Conservation (phyloP, 2,797 vertebrate genomes). For the Coilia nasus region DNA sequence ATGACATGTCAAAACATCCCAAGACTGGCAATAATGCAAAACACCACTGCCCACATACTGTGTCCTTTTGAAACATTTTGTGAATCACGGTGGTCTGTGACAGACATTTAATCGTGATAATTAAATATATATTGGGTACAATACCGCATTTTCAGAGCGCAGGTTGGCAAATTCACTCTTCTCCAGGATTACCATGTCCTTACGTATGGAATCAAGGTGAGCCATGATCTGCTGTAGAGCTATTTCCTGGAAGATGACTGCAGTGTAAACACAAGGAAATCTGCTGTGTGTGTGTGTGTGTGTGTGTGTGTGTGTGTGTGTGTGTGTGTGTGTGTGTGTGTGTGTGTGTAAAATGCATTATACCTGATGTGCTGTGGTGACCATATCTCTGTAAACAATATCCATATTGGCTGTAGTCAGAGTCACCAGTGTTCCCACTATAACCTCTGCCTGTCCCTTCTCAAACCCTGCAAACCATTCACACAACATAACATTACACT, state of each 20-base stretch:
- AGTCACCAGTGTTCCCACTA: constrained; percentile 81
- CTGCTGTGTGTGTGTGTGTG: neutral
- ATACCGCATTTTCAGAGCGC: constrained; percentile 89
- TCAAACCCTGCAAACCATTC: constrained; percentile 78
- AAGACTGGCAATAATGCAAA: no score
- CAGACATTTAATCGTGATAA: neutral
- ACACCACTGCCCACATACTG: no score
- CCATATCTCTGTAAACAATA: constrained; percentile 93
- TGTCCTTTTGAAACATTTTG: no score
- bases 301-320: constrained; percentile 21
- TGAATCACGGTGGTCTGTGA: neutral
- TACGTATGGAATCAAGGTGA: constrained; percentile 92
- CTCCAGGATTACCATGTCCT: constrained; percentile 98
- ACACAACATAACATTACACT: neutral
- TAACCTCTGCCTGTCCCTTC: constrained; percentile 87
- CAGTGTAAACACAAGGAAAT: neutral
- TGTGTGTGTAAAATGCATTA: constrained; percentile 18
- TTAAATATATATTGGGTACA: neutral
- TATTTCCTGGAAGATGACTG: constrained; percentile 77
- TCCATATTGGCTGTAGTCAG: constrained; percentile 88
- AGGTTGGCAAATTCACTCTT: constrained; percentile 97
- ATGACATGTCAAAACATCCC: neutral
- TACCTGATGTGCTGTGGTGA: constrained; percentile 93
- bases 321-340: constrained; percentile 33
- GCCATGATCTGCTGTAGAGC: constrained; percentile 93